Conservation (phyloP, 2,113 vertebrate species). For the Nothobranchius kuhntae region DNA sequence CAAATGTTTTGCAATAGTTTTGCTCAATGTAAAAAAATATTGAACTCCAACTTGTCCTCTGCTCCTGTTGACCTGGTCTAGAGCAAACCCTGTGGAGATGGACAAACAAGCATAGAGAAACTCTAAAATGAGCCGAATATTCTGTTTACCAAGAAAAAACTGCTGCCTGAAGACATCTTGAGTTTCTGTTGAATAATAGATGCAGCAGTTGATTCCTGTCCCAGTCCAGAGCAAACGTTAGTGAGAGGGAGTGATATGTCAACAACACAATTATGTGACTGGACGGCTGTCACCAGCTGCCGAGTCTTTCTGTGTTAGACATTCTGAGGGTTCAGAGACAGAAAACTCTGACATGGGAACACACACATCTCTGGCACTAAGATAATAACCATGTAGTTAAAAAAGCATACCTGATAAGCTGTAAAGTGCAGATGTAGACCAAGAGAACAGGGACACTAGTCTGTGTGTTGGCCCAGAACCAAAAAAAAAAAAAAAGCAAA, state of each 20-base stretch:
- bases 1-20: too few species aligned
- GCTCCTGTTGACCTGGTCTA: conserved; percentile 13
- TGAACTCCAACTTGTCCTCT: too few species aligned
- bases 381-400: conserved; percentile 54
- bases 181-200: conserved; percentile 63
- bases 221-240: conserved; percentile 51
- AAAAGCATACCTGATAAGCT: conserved; percentile 50
- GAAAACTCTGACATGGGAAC: conserved; percentile 22
- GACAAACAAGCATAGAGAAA: too few species aligned
- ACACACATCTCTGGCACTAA: conserved; percentile 17
- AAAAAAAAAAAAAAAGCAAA: conserved; percentile 52
- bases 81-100: conserved; percentile 13
- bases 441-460: background rate
- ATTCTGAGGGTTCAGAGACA: conserved; percentile 17
- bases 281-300: conserved; percentile 50
- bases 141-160: conserved; percentile 50
- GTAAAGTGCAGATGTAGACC: conserved; percentile 37
- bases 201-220: conserved; percentile 36
- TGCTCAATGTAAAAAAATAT: too few species aligned
- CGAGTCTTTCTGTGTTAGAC: conserved; percentile 30
- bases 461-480: conserved; percentile 22
- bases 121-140: conserved; percentile 13
- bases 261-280: conserved; percentile 56
- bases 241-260: conserved; percentile 49
- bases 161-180: conserved; percentile 56